phyloP scores from a whole-genome alignment of 2,113 vertebrate species.

The Hystrix cristata region DNA sequence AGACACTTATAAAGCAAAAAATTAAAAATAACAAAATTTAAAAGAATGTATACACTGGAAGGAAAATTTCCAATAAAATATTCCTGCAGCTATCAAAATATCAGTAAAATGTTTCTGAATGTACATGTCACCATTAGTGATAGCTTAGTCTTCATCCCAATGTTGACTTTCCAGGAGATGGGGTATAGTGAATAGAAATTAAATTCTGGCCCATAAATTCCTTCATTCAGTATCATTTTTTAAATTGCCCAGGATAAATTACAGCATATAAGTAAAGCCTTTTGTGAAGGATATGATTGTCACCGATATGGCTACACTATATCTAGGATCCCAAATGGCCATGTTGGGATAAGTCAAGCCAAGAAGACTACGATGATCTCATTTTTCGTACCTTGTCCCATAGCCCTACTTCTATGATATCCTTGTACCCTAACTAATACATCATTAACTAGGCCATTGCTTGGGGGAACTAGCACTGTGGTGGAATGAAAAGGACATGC shows the following conservation, averaged over 20 bases:
- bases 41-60: not conserved
- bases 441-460: not conserved
- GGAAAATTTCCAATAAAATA: not conserved
- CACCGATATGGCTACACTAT: not conserved
- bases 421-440: not conserved
- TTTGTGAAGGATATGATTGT: not conserved
- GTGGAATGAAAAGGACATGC: not conserved
- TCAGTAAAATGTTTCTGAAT: not conserved
- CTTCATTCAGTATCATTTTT: constrained; percentile 26
- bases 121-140: not conserved
- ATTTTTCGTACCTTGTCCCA: not conserved
- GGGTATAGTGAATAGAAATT: not conserved
- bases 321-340: not conserved
- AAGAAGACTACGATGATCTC: not conserved
- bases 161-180: not conserved
- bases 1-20: not conserved
- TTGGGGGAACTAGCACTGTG: not conserved
- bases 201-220: not conserved
- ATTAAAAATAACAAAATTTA: constrained; percentile 36
- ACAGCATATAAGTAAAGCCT: not conserved
- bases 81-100: not conserved
- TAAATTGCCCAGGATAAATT: not conserved
- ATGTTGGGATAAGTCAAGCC: not conserved
- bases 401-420: not conserved
- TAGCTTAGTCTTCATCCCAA: not conserved